Base-by-base conservation (phyloP, 2,888 invertebrate genomes). In the Brenthis daphne region DNA sequence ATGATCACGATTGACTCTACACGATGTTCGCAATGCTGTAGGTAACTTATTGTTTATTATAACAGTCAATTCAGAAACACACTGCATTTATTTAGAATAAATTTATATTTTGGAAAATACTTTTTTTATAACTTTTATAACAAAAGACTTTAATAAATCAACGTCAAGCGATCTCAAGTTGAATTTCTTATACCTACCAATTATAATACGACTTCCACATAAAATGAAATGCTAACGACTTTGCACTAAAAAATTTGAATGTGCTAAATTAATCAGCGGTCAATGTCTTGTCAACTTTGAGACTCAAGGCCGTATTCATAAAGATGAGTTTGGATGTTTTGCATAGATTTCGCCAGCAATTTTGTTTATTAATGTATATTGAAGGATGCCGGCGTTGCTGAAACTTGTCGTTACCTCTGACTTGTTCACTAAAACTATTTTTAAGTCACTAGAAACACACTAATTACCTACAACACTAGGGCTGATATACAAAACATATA, bases 241-340 rank as follows among this genome's bases (percentile, higher is more conserved):
- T 69, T 68, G 72, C 56, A 67, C 71, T 71, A 76, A 75, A 77
- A 79, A 79, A 76, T 66, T 58, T 70, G 67, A 77, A 78, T 78
- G 77, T 79, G 75, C 75, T 78, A 77, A 82, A 82, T 82, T 81
- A 83, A 80, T 82, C 76, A 79, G 73, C 76, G 81, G 78, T 76
- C 82, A 76, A 80, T 78, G 80, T 77, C 81, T 76, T 82, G 82
- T 81, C 83, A 83, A 80, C 76, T 78, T 79, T 24, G 64, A 50
- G 63, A 43, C 60, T 57, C 73, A 74, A 74, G 74, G 74, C 66
- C 66, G 54, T 68, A 64, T 71, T 60, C 64, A 80, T 79, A 72
- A 74, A 67, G 72, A 65, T 70, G 64, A 57, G 64, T 64, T 69
- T 57, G 51, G 50, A 57, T 55, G 51, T 55, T 68, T 69, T 69